Evolutionary conservation across 2,113 vertebrate species (phyloP), one percentile per base, ranked within the genome.

Genomic region (Eidolon helvum): DNA sequence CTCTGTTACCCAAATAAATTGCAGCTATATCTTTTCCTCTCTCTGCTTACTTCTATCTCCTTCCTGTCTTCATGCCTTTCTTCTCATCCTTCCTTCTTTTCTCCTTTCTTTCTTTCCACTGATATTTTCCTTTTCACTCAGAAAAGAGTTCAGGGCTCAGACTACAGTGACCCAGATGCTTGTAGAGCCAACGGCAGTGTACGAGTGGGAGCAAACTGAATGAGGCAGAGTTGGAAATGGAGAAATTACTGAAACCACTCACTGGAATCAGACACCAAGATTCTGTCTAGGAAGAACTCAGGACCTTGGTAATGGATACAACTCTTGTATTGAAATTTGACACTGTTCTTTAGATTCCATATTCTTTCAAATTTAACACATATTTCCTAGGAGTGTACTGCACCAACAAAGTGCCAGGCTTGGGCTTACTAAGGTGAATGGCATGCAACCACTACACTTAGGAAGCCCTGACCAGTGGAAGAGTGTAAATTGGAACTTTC

Each of bases 391-490:
- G 28, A 35, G 6, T 65, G 30, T 53, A 12, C 40, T 80, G 12
- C 11, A 22, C 15, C 45, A n/a, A 19, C 74, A 63, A 1, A 5
- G 3, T n/a, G 12, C 57, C 65, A 77, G 65, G 4, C 24, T 5
- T 28, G 12, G 45, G 24, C 30, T 86, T 63, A 6, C 12, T 33
- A 65, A 74, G 43, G 59, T 53, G 24, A 77, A 15, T 24, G 28
- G 59, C 21, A 12, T 7, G 12, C 22, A 22, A 4, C 74, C 35
- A 5, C n/a, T 9, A 9, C 9, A 4, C 18, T 12, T 19, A 2
- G 0, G n/a, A 75, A 38, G 11, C n/a, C 30, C 33, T 0, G 0
- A 10, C 45, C 45, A 33, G 40, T 45, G 12, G 1, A 12, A 22
- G 50, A 24, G 28, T 9, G 22, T 63, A 78, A 8, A 53, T 2